Evolutionary conservation across 2,888 invertebrate species (phyloP).

Genomic region (Neoscelio sp.): DNA sequence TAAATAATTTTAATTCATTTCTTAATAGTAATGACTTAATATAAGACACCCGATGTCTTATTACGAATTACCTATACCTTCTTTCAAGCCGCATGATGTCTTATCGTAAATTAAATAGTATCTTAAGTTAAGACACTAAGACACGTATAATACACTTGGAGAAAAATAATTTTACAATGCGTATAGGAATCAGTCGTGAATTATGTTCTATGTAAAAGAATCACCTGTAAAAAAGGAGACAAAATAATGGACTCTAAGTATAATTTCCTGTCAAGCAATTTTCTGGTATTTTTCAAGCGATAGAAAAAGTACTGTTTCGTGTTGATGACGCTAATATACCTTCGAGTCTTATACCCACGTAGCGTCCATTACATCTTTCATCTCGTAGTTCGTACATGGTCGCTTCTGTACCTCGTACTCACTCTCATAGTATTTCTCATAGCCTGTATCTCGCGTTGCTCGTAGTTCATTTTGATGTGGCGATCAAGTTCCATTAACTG

Average conservation of each 20-base stretch:
- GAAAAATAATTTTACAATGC: too few species aligned
- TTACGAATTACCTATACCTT: too few species aligned
- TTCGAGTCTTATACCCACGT: slow-evolving; percentile 36
- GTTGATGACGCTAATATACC: slow-evolving; percentile 43
- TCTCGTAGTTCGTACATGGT: slow-evolving; percentile 43
- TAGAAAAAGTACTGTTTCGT: slow-evolving; percentile 29
- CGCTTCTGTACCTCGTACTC: slow-evolving; percentile 60
- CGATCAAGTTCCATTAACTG: slow-evolving; percentile 65
- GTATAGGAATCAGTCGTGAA: too few species aligned
- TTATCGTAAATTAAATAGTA: too few species aligned
- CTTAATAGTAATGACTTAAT: too few species aligned
- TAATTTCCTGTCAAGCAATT: slow-evolving; percentile 38
- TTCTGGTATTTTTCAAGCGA: slow-evolving; percentile 20
- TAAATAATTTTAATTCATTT: too few species aligned
- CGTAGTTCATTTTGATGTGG: slow-evolving; percentile 68
- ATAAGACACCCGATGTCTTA: too few species aligned
- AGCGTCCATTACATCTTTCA: slow-evolving; percentile 51
- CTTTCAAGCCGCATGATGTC: too few species aligned
- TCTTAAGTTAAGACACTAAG: too few species aligned
- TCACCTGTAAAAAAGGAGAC: neutral
- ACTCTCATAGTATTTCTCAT: slow-evolving; percentile 49
- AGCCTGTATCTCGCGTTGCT: slow-evolving; percentile 58
- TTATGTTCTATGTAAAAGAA: too few species aligned
- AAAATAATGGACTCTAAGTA: neutral
- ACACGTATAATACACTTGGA: too few species aligned